Percentiles rank a stretch among this genome's conserved stretches.
Evolutionary conservation across 2,113 vertebrate genomes (phyloP).

Genomic region (Tragelaphus imberbis): DNA sequence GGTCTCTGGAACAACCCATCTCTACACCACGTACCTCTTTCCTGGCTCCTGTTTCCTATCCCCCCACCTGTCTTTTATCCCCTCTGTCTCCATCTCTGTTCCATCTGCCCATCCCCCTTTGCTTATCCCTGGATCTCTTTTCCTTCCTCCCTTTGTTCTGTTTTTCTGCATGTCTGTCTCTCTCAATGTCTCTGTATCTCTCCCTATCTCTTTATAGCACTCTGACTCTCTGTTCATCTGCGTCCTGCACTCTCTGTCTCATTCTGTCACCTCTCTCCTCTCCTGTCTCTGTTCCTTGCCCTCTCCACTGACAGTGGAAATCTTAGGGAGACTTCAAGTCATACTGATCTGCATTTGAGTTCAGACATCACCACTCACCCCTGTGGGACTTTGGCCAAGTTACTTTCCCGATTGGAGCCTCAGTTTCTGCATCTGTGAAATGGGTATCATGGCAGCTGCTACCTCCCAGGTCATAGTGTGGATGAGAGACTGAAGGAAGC

Average conservation of each 20-base stretch:
- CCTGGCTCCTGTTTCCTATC: too few species aligned
- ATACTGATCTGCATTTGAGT: neutral
- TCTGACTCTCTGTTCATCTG: neutral
- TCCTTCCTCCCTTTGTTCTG: neutral
- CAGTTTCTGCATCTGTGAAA: slow-evolving; percentile 58
- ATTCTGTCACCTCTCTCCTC: neutral
- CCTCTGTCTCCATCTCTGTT: neutral
- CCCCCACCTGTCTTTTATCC: neutral
- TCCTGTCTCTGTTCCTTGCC: neutral
- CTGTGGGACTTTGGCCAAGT: neutral
- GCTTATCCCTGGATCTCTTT: neutral
- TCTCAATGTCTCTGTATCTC: neutral
- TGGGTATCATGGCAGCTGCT: neutral
- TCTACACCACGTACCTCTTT: too few species aligned
- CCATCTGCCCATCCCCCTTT: neutral
- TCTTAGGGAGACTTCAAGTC: neutral
- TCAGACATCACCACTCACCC: neutral
- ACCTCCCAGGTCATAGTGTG: neutral
- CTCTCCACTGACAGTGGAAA: neutral
- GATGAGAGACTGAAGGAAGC: neutral
- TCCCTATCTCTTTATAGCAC: neutral
- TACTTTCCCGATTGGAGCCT: neutral
- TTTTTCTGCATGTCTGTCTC: neutral
- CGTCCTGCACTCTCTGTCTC: neutral
- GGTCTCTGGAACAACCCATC: neutral